A percentile compares a stretch with the other conserved stretches of the same genome.
phyloP scores from a whole-genome alignment of 2,113 vertebrate species.

The Otus sunia region DNA sequence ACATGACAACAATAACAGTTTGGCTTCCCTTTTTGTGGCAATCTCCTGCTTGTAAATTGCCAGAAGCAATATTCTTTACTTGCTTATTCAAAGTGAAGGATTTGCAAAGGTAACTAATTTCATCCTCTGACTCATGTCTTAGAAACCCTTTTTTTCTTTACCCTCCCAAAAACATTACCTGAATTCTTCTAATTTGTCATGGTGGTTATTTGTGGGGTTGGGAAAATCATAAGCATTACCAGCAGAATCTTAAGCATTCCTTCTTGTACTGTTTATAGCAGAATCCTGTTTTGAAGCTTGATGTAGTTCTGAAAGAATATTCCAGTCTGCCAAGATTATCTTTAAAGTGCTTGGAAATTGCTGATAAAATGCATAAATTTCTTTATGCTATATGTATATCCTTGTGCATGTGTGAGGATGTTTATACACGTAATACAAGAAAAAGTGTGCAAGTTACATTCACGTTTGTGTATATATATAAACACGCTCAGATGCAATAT shows the following conservation, averaged over 20 bases:
- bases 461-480: background rate
- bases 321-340: slow-evolving; percentile 8
- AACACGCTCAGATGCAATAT: background rate
- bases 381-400: background rate
- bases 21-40: slow-evolving; percentile 3
- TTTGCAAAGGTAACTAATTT: slow-evolving; percentile 55
- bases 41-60: slow-evolving; percentile 22
- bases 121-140: slow-evolving; percentile 37
- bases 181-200: slow-evolving; percentile 37
- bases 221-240: background rate
- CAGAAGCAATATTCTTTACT: slow-evolving; percentile 26
- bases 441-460: background rate
- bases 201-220: slow-evolving; percentile 23
- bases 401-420: background rate
- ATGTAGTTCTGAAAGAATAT: slow-evolving; percentile 7
- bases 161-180: slow-evolving; percentile 4
- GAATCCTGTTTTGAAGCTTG: slow-evolving; percentile 32
- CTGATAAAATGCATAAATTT: background rate
- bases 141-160: slow-evolving; percentile 11
- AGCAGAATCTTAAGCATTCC: background rate
- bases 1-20: slow-evolving; percentile 18
- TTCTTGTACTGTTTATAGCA: slow-evolving; percentile 22
- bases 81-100: slow-evolving; percentile 14
- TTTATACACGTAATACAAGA: background rate
- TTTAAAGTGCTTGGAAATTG: slow-evolving; percentile 18